These are phyloP conservation scores for Cephus spinipes DNA, from an alignment of 2,888 invertebrate species.

Conservation along the genomic window DNA sequence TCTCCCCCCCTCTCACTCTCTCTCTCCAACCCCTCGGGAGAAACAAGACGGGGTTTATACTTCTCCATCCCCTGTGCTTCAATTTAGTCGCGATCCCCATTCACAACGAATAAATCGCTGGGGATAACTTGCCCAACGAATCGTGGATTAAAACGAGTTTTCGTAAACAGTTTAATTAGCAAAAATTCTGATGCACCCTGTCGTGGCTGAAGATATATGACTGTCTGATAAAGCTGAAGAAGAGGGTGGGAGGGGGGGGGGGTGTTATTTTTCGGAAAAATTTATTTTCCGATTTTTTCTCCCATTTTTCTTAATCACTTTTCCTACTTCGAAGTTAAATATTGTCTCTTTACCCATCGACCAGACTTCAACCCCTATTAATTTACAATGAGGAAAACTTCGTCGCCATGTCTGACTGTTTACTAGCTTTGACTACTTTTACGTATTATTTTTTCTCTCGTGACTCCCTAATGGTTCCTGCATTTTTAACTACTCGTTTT, in stretches of 20 bases:
- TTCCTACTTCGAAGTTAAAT: not conserved
- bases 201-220: not conserved
- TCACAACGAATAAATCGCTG: not conserved
- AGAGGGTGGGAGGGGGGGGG: accelerated
- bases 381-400: not conserved
- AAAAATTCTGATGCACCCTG: not conserved
- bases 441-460: not conserved
- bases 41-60: not conserved
- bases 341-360: not conserved
- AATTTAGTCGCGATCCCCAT: not conserved
- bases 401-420: not conserved
- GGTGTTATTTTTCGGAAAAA: no score
- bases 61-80: not conserved
- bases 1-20: not conserved
- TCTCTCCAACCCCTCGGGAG: not conserved
- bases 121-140: conserved; percentile 36
- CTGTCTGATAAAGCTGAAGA: not conserved
- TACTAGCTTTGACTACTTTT: not conserved
- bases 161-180: conserved; percentile 45
- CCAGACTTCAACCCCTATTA: not conserved
- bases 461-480: not conserved
- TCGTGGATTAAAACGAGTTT: conserved; percentile 45
- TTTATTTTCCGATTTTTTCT: no score
- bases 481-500: not conserved
- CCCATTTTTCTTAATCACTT: no score